Base-by-base conservation (phyloP, 1,140 invertebrate species). In the Aphidius ervi region DNA sequence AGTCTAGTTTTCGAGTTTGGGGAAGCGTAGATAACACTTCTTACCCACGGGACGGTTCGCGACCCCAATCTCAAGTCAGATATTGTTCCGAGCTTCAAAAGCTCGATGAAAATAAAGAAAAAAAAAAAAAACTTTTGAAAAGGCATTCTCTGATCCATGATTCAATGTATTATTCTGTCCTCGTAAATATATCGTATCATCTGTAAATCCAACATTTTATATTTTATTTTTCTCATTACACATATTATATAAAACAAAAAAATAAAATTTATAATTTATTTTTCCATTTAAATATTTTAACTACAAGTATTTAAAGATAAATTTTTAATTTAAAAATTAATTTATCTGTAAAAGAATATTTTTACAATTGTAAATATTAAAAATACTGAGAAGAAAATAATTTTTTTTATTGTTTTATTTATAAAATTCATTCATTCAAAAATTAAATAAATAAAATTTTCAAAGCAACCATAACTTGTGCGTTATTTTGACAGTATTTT, bases 61-160 rank as follows among this genome's bases (percentile, higher is more conserved):
- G 70, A 71, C 72, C 72, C 69, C 72, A 74, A 74, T 74, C 72
- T 74, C 72, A 68, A 73, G 72, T 71, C 70, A 74, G 72, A 74
- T 74, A 73, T 74, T 74, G 71, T 74, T 73, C 71, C 67, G 71
- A 70, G 72, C 71, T 72, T 73, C 69, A 65, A 73, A 74, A 74
- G 72, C 72, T 73, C 72, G 23, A 31, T 31, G 23, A 31, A 31
- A 31, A 4, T 31, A 31, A 31, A 31, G 1, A 31, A 31, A 31
- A 31, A 31, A 16, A 16, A 68, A 73, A 74, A 74, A 67, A 72
- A 74, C 67, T 73, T 59, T 64, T 70, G 66, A 70, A 74, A 70
- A 69, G 66, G 71, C 70, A 73, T 73, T 73, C 66, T 65, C 68
- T 67, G 58, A 50, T 53, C 47, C 65, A 59, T 68, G 65, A 68